Base-by-base conservation (phyloP, 1,140 invertebrate species). In the Nephila pilipes region DNA sequence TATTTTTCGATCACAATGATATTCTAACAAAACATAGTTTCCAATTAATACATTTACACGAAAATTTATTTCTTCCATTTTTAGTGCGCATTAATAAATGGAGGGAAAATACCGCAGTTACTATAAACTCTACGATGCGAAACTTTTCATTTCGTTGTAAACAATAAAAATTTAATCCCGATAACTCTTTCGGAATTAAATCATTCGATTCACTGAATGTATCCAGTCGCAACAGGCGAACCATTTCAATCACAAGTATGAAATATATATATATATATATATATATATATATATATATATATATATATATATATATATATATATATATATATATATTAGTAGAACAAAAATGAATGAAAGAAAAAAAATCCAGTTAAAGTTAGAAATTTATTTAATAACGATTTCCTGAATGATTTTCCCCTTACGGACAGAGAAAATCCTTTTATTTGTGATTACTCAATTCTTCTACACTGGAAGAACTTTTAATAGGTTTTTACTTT, bases 311-410 rank as follows among this genome's bases (percentile, higher is more conserved):
- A n/a, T n/a, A n/a, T n/a, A n/a, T n/a, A n/a, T n/a, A n/a, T n/a
- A n/a, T n/a, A n/a, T n/a, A n/a, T n/a, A n/a, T n/a, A n/a, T n/a
- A n/a, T n/a, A n/a, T n/a, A n/a, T n/a, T n/a, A n/a, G n/a, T n/a
- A n/a, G n/a, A n/a, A n/a, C n/a, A n/a, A 79, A 29, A 88, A 54
- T 4, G 22, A 32, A 65, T 4, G 25, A 2, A 88, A 36, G 36
- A 46, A 57, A 55, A 57, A 57, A 89, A 57, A 12, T 69, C 4
- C 6, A 90, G 46, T 90, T 80, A 90, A 90, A 90, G 87, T 90
- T 90, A 58, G 65, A 90, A 65, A 90, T 90, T 90, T 90, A 79
- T 79, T 90, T 90, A 90, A 90, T 90, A 90, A 90, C 65, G 69
- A n/a, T 36, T 90, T 90, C 87, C 54, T 88, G 60, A 88, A 65